Evolutionary conservation across 2,888 invertebrate genomes (phyloP).

Genomic region (Harpalus rufipes): DNA sequence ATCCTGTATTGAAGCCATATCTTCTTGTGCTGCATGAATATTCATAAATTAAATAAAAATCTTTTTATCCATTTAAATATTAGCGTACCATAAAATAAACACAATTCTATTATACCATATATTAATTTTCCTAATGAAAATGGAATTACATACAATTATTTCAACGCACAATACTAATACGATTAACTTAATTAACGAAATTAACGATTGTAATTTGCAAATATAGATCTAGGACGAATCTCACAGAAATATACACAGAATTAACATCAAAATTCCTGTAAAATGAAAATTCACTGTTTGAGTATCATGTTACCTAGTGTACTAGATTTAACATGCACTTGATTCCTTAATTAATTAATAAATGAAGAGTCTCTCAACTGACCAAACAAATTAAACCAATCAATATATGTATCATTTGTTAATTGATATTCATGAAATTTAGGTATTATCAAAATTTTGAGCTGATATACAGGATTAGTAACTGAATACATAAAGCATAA

Average conservation of each 20-base stretch:
- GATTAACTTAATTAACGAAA: neutral
- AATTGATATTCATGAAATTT: neutral
- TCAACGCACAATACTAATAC: neutral
- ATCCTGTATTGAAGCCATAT: neutral
- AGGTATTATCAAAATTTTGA: neutral
- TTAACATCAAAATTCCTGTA: neutral
- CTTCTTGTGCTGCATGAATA: neutral
- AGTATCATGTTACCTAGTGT: neutral
- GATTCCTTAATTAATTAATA: neutral
- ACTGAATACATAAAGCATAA: no score
- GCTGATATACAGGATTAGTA: no score
- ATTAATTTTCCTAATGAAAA: neutral
- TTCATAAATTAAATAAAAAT: neutral
- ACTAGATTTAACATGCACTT: neutral
- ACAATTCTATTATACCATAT: neutral
- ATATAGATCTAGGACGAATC: neutral
- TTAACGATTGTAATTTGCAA: neutral
- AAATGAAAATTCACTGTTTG: neutral
- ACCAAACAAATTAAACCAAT: neutral
- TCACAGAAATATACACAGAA: neutral
- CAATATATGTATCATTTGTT: neutral
- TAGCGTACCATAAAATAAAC: neutral
- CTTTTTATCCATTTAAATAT: neutral
- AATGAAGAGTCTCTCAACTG: neutral
- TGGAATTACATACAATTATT: neutral